These are phyloP conservation scores for Epinephelus malabaricus DNA, from an alignment of 2,797 vertebrate species.

Conservation along the genomic window DNA sequence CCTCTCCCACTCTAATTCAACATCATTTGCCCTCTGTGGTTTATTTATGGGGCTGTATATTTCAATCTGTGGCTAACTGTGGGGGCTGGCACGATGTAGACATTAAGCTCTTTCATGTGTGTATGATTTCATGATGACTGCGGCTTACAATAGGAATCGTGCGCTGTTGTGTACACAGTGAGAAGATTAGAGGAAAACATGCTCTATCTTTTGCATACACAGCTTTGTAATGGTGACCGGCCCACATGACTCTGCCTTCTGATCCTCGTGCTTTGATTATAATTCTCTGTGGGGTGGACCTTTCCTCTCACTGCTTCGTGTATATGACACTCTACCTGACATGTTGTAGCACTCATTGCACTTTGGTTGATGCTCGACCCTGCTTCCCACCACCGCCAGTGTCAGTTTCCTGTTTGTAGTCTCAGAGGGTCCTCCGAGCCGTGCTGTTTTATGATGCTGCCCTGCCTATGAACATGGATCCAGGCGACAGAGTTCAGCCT, in stretches of 20 bases:
- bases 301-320: conserved; percentile 19
- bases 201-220: conserved; percentile 18
- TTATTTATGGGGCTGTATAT: conserved; percentile 46
- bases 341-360: conserved; percentile 24
- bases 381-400: not conserved
- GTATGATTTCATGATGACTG: conserved; percentile 41
- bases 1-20: conserved; percentile 38
- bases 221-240: conserved; percentile 39
- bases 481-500: conserved; percentile 8
- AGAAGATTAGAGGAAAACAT: conserved; percentile 35
- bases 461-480: conserved; percentile 8
- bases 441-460: conserved; percentile 13
- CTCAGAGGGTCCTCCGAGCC: not conserved
- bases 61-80: conserved; percentile 48
- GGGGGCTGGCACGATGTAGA: conserved; percentile 31
- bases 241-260: conserved; percentile 19
- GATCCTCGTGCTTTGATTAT: conserved; percentile 47
- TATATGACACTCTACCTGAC: conserved; percentile 44
- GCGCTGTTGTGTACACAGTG: conserved; percentile 19
- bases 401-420: conserved; percentile 25
- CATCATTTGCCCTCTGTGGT: conserved; percentile 48
- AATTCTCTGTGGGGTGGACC: conserved; percentile 32
- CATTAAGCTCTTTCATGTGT: conserved; percentile 37
- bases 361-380: conserved; percentile 37
- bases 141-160: conserved; percentile 39